phyloP scores from a whole-genome alignment of 2,888 invertebrate genomes.

The Exocentrus adspersus region DNA sequence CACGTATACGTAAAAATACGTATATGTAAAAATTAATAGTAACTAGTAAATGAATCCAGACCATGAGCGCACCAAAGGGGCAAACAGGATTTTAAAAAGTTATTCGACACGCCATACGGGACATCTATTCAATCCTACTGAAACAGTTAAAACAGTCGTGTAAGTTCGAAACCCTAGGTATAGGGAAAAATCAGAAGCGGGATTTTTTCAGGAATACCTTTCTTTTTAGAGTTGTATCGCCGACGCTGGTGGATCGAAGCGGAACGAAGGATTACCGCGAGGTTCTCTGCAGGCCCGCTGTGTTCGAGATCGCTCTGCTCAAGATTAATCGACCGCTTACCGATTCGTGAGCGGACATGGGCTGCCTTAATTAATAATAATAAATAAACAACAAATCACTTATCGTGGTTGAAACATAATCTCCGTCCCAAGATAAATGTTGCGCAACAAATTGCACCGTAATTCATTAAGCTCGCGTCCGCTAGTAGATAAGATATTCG shows the following conservation, averaged over 20 bases:
- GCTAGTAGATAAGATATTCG: slow-evolving; percentile 8
- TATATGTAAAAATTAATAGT: slow-evolving; percentile 38
- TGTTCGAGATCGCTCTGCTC: slow-evolving; percentile 39
- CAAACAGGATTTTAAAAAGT: no score
- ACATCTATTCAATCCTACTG: no score
- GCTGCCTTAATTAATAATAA: slow-evolving; percentile 45
- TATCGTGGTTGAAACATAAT: slow-evolving; percentile 38
- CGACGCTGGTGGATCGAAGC: no score
- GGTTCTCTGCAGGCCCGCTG: slow-evolving; percentile 46
- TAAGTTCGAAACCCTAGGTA: no score
- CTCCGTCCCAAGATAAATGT: slow-evolving; percentile 32
- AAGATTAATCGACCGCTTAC: slow-evolving; percentile 53
- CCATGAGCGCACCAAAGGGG: no score
- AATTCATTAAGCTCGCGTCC: slow-evolving; percentile 21
- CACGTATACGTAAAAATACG: neutral
- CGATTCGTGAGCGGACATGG: slow-evolving; percentile 51
- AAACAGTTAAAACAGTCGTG: no score
- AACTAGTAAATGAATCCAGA: no score
- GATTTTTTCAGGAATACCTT: no score
- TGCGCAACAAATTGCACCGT: slow-evolving; percentile 44
- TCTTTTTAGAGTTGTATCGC: no score
- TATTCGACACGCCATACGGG: no score
- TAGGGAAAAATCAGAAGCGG: no score
- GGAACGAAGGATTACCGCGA: slow-evolving; percentile 39
- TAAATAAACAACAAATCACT: slow-evolving; percentile 47